phyloP scores from a whole-genome alignment of 2,888 invertebrate genomes.

The Callimorpha dominula region DNA sequence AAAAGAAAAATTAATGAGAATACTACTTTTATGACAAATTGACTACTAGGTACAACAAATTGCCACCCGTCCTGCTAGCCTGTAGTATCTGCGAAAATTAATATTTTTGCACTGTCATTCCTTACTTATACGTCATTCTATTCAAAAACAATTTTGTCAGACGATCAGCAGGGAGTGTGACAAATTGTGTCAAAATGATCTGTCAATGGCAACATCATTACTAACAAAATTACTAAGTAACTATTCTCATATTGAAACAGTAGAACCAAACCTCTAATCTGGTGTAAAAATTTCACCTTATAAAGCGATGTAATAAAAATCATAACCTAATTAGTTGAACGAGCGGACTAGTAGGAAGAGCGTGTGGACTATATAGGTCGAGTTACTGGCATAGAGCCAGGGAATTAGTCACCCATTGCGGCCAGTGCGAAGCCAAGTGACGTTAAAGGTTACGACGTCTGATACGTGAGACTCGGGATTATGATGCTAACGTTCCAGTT shows the following conservation, averaged over 20 bases:
- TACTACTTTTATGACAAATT: too few relatives aligned
- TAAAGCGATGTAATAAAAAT: constrained; percentile 64
- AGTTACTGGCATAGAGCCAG: constrained; percentile 77
- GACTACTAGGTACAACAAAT: too few relatives aligned
- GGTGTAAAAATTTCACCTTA: constrained; percentile 46
- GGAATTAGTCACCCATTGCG: constrained; percentile 75
- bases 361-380: constrained; percentile 80
- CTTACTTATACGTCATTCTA: too few relatives aligned
- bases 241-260: not conserved
- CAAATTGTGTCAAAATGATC: too few relatives aligned
- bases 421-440: constrained; percentile 71
- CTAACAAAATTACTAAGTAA: not conserved
- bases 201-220: too few relatives aligned
- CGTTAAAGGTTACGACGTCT: constrained; percentile 79
- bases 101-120: too few relatives aligned
- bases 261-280: not conserved
- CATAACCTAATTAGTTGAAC: constrained; percentile 73
- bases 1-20: too few relatives aligned
- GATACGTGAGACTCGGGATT: constrained; percentile 54
- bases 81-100: too few relatives aligned
- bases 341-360: constrained; percentile 76
- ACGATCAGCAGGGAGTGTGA: too few relatives aligned
- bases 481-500: constrained; percentile 29
- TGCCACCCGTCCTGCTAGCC: too few relatives aligned
- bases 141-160: too few relatives aligned